Base-by-base conservation (phyloP, 2,113 vertebrate species). In the Phasianus colchicus region DNA sequence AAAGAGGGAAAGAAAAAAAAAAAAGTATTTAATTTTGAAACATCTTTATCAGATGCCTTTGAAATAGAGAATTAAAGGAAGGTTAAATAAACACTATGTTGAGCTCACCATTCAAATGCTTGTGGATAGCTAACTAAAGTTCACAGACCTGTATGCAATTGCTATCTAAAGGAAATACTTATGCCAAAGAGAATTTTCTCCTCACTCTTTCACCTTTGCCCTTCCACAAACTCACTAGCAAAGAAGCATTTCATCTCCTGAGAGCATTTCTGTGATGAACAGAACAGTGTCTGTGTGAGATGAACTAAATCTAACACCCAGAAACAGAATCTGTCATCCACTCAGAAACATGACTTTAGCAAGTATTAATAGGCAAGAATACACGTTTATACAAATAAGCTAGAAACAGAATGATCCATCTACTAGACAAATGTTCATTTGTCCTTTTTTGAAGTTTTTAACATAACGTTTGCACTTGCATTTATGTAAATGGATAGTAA, bases 121-220 rank as follows among this genome's bases (percentile, higher is more conserved):
- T 94, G 79, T 81, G 80, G 78, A 74, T 71, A 86, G 89, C 58
- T 93, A 82, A 94, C 71, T 92, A 57, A 96, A 97, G 94, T 96
- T 94, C 94, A 95, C 80, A 96, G 90, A 96, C 96, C 61, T 89
- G 64, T 74, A 95, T 83, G 85, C 81, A 96, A 93, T 96, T 95
- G 93, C 75, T 88, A 93, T 92, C 96, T 94, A 88, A 88, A 92
- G 73, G 91, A 94, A 94, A 93, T 88, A 95, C 61, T 84, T 81
- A 60, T 3, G 7, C 89, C 91, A 90, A 93, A 29, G 30, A 92
- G 76, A 91, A 89, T 72, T 93, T 92, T 92, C 80, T 95, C 78
- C 54, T 45, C 1, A 6, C 58, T 70, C 57, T 25, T 86, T 91
- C 82, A 80, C 77, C 91, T 92, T 78, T 95, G 86, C 50, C 87